Base-by-base conservation (phyloP, 2,888 invertebrate species). In the Diarsia rubi region DNA sequence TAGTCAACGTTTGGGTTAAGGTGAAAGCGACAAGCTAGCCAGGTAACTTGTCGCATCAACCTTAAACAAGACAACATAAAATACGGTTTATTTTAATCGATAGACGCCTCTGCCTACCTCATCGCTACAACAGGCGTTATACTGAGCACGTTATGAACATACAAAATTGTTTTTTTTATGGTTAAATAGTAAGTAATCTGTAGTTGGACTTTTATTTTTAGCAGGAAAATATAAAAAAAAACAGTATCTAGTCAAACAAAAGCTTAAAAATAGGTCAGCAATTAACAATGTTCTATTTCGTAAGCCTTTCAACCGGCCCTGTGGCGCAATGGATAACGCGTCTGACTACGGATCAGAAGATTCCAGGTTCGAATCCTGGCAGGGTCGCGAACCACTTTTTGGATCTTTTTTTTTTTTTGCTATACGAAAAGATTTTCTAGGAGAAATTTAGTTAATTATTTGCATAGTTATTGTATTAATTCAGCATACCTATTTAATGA, bases 281-380 rank as follows among this genome's bases (percentile, higher is more conserved):
- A 37, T 12, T 65, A 31, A 0, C 0, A 45, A 45, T 71, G n/a
- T 11, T 45, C 66, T 81, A 88, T 92, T 93, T 90, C 75, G 21
- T 0, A 0, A 0, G 0, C 0, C 0, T 0, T 0, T 0, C 67
- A 81, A 78, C 86, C 27, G 97, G 97, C 97, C 97, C 95, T 97
- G 97, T 97, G 97, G 97, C 97, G 97, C 97, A 97, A 97, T 93
- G 97, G 97, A 97, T 97, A 97, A 97, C 97, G 97, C 97, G 97
- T 97, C 97, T 97, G 97, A 97, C 97, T 97, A 97, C 97, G 97
- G 97, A 97, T 97, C 97, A 97, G 97, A 97, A 97, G 97, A 97
- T 97, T 97, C 97, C 97, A 97, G 97, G 97, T 97, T 97, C 97
- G 97, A 97, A 97, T 97, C 97, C 97, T 97, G 97, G 97, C 97